A percentile compares a stretch with the other conserved stretches of the same genome.
Evolutionary conservation across 2,888 invertebrate species (phyloP).

Genomic region (Parnassius apollo): DNA sequence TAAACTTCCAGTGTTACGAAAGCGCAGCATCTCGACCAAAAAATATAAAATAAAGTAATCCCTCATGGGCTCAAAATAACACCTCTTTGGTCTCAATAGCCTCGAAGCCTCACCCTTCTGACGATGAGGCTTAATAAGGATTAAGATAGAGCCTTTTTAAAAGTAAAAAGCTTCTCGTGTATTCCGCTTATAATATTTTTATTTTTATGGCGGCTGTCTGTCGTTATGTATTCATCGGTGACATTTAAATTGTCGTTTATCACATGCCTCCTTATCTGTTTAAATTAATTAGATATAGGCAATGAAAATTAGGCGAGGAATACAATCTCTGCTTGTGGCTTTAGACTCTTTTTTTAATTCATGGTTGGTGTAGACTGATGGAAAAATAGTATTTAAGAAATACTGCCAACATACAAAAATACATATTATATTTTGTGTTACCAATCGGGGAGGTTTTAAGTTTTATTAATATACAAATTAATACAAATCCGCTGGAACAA

Average conservation of each 20-base stretch:
- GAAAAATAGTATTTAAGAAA: too few relatives aligned
- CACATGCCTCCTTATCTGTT: conserved; percentile 19
- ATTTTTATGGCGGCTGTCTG: conserved; percentile 30
- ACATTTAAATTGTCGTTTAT: conserved; percentile 37
- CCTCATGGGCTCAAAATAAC: conserved; percentile 69
- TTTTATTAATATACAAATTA: too few relatives aligned
- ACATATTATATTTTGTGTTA: too few relatives aligned
- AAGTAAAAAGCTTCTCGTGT: conserved; percentile 76
- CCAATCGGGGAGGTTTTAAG: too few relatives aligned
- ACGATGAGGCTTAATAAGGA: conserved; percentile 73
- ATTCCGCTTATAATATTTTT: conserved; percentile 48
- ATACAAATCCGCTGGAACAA: too few relatives aligned
- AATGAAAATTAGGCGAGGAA: conserved; percentile 1
- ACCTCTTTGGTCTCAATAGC: conserved; percentile 63
- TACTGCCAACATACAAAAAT: too few relatives aligned
- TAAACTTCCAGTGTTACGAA: conserved; percentile 67
- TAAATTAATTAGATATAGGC: conserved; percentile 22
- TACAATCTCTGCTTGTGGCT: too few relatives aligned
- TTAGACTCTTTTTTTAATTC: too few relatives aligned
- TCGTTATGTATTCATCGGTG: conserved; percentile 45
- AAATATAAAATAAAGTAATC: conserved; percentile 54
- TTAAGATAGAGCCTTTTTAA: conserved; percentile 75
- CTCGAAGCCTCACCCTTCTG: conserved; percentile 58
- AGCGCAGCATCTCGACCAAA: conserved; percentile 46
- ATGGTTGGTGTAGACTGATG: too few relatives aligned